Evolutionary conservation across 2,113 vertebrate species (phyloP), one percentile per base, ranked within the genome.

Genomic region (Sardina pilchardus): DNA sequence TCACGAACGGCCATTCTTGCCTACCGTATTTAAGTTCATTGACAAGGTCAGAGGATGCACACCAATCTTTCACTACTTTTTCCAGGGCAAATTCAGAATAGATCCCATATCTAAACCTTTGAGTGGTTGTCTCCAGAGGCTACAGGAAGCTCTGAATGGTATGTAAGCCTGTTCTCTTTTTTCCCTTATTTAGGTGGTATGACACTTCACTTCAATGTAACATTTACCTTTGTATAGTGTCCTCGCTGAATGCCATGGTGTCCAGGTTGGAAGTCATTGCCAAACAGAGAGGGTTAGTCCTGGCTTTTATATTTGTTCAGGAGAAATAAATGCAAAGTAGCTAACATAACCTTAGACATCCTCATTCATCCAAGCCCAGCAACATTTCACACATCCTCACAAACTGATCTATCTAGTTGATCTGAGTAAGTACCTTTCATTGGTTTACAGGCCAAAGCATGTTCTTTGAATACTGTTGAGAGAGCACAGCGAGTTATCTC

Each of bases 91-190:
- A 92, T 16, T 91, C 85, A 93, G 89, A 91, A 81, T 89, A 86
- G 81, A 91, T 71, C 85, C 85, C 83, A 90, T 90, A 86, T 89
- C 87, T 89, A 78, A 90, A 90, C 92, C 86, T 0, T n/a, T 96
- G 67, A 44, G 90, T 8, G 90, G 91, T 86, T 95, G 95, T 83
- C 90, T 95, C 88, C 92, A 95, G 90, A 95, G 94, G 92, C 94
- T 97, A 85, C 92, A 96, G 59, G 93, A 94, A 88, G 94, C 89
- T 0, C 89, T 96, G 83, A 94, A 93, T 26, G 96, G 96, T 97
- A 95, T 93, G 80, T 5, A 83, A 48, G 26, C 9, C 21, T 1
- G 75, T 39, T 4, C 80, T n/a, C 56, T 39, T 36, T 67, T 1
- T 71, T 75, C 0, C 43, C 44, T 45, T 42, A 43, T 21, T 39